Evolutionary conservation across 1,140 invertebrate species (phyloP), one percentile per base, ranked within the genome.

Genomic region (Cylas formicarius): DNA sequence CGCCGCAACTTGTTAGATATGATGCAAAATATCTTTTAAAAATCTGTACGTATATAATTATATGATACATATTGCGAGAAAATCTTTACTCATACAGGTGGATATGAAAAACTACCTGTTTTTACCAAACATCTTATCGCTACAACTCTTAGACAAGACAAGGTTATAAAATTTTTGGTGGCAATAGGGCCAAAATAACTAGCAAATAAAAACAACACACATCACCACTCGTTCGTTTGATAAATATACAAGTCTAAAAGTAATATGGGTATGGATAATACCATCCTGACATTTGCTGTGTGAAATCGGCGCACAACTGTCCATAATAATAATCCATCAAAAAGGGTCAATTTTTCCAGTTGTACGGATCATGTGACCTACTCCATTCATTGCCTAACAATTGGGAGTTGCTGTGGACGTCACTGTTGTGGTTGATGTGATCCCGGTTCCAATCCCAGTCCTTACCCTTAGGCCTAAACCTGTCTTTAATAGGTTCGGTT

Each of bases 381-480:
- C 50, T 44, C 47, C 47, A 53, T 43, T 50, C 47, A 34, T 50
- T 48, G 20, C 16, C 32, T 4, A 49, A 21, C 11, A 44, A 13
- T 13, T 47, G 40, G 9, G 26, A 27, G 16, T 35, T 33, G 16
- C 44, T 34, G 2, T 33, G 29, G 18, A 32, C 35, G 19, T 43
- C 29, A n/a, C n/a, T 37, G 34, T 19, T 37, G 43, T 2, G 43
- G 29, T 52, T 37, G 9, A 34, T 23, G 11, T 47, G 47, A 10
- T 60, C 53, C 39, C 63, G 63, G 42, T 73, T 72, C 74, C 81
- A 83, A 65, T 84, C 77, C 81, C 82, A 84, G 53, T 81, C 78
- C 60, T 83, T 83, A 24, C 81, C 81, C 59, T 84, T 83, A 2
- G 81, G 80, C 52, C 78, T 67, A 65, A 83, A 67, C 35, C 68